Base-by-base conservation (phyloP, 2,113 vertebrate species). In the Malurus elegans region DNA sequence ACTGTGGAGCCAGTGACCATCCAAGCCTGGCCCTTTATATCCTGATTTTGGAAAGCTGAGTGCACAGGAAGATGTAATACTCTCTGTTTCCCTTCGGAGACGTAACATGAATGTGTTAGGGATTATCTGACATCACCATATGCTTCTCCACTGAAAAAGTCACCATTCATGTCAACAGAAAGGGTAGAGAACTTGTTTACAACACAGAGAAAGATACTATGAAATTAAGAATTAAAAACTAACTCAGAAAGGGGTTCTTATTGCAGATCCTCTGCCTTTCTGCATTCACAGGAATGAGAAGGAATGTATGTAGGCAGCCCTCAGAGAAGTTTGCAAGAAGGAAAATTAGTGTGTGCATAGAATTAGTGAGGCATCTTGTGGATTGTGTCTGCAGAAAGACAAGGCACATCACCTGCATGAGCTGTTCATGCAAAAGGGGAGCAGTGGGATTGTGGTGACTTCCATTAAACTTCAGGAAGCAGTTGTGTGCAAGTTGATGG, bases 101-200 rank as follows among this genome's bases (percentile, higher is more conserved):
- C 0, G 0, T 25, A 34, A 32, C 15, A 44, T 9, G 32, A 60
- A 34, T 0, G 0, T 32, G 28, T 23, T n/a, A 34, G 12, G 44
- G 14, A 56, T 54, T 66, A 45, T 51, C 8, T 72, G 47, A 45
- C 11, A 14, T 16, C 5, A 11, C 20, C 15, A 18, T 61, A 40
- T 25, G 45, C 10, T 40, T 18, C 47, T 45, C 11, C 36, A 67
- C 47, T 82, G 65, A 72, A 82, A 78, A 93, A 61, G 12, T 56
- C 9, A 7, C 31, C 20, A 45, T 61, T 57, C 0, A 0, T 28
- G 18, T 34, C 32, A 73, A 62, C 29, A 32, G 6, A 57, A 82
- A 65, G 15, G 4, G 13, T 29, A 51, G 7, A 8, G 20, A 73
- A 42, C 21, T 28, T 67, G 11, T 78, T 48, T 45, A 44, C 13